phyloP scores from a whole-genome alignment of 2,888 invertebrate genomes.

The Zygothrica quintamaculata region DNA sequence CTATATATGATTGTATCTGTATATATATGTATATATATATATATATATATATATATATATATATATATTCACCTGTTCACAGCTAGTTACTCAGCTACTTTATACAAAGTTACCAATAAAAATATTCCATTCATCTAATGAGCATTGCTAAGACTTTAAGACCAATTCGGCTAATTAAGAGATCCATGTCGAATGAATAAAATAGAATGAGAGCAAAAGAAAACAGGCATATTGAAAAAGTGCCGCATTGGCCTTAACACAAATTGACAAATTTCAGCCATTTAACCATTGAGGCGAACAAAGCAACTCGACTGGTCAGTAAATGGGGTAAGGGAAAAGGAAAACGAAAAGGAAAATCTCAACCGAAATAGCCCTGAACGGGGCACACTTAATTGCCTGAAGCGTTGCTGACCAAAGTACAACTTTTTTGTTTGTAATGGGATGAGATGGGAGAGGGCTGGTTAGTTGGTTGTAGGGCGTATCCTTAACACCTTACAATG shows the following conservation, averaged over 20 bases:
- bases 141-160: conserved; percentile 22
- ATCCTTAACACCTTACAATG: conserved; percentile 38
- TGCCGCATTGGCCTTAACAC: conserved; percentile 73
- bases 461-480: conserved; percentile 1
- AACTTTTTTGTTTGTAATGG: no score
- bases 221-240: conserved; percentile 42
- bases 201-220: conserved; percentile 9
- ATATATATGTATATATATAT: no score
- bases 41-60: no score
- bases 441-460: no score
- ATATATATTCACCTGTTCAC: no score
- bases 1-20: no score
- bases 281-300: conserved; percentile 58
- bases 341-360: conserved; percentile 53
- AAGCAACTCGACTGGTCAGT: conserved; percentile 25
- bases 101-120: not conserved
- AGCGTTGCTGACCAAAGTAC: conserved; percentile 40
- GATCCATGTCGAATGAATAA: conserved; percentile 35
- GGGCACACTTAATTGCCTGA: conserved; percentile 66
- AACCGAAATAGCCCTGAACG: conserved; percentile 51
- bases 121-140: conserved; percentile 13
- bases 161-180: conserved; percentile 59
- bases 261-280: conserved; percentile 74
- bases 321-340: conserved; percentile 8
- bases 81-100: not conserved